Evolutionary conservation across 2,113 vertebrate species (phyloP).

Genomic region (Delphinapterus leucas): DNA sequence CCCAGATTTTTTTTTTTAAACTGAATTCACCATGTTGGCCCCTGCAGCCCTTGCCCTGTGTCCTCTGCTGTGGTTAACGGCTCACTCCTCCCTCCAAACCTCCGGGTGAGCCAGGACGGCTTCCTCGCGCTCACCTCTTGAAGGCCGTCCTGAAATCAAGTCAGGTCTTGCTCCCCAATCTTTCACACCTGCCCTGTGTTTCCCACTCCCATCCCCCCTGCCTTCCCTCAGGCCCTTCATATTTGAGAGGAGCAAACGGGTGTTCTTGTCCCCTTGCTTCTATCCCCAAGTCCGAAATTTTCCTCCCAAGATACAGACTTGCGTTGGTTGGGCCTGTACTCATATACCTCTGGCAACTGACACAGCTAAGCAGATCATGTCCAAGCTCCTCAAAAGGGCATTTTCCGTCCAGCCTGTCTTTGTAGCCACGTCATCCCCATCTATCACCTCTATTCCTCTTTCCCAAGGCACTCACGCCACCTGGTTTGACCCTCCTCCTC

Average conservation of each 20-base stretch:
- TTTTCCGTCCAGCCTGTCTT: neutral
- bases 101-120: neutral
- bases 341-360: neutral
- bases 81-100: neutral
- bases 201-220: too few relatives aligned
- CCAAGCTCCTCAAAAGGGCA: neutral
- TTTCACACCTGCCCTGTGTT: neutral
- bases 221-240: neutral
- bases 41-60: neutral
- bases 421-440: neutral
- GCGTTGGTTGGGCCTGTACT: neutral
- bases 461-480: too few relatives aligned
- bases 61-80: neutral
- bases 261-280: neutral
- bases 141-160: neutral
- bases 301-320: neutral
- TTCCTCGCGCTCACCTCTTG: neutral
- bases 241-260: neutral
- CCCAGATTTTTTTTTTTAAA: neutral
- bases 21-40: rapidly evolving
- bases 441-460: neutral
- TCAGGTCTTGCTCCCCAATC: neutral
- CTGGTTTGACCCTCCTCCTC: neutral
- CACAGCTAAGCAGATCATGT: neutral
- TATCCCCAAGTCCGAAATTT: neutral